Base-by-base conservation (phyloP, 2,797 vertebrate genomes). In the Halcyon chelicuti region DNA sequence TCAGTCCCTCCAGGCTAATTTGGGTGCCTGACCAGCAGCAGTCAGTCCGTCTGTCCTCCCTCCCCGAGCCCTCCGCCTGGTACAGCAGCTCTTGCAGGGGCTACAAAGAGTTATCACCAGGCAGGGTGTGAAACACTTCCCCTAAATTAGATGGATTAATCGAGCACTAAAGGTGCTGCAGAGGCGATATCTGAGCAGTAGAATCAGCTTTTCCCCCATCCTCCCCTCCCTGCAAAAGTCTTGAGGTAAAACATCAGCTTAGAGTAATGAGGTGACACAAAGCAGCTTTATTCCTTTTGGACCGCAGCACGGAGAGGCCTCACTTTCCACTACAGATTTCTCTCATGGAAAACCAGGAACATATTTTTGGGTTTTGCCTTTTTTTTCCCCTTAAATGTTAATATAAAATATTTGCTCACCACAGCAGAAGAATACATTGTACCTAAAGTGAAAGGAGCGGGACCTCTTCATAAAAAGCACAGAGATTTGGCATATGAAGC, bases 221-320 rank as follows among this genome's bases (percentile, higher is more conserved):
- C 51, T 60, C n/a, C 23, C 72, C 35, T 12, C 44, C 12, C 29
- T 7, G 7, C 68, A 88, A 55, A 68, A n/a, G 62, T 52, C 78
- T 54, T 19, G 72, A 94, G 89, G 91, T 94, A 54, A 93, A 94
- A 90, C 68, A 85, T 87, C 88, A 93, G 88, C 75, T 85, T 44
- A 74, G 84, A 97, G 74, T 96, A 96, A 97, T 93, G 96, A 97
- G 95, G 96, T 96, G 96, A 96, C 91, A 95, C 92, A 91, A 92
- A 96, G 94, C 93, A 95, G 84, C 95, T 96, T 97, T 95, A 96
- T 96, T 96, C 94, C 84, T 96, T 86, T 96, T 96, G 95, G 96
- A 96, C 31, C 0, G 35, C 85, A 90, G 90, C 95, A 92, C 39
- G 61, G 82, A 90, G 91, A 95, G 91, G 95, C 93, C 90, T 94